Conservation (phyloP, 2,888 invertebrate species). For the Heteropelma amictum region DNA sequence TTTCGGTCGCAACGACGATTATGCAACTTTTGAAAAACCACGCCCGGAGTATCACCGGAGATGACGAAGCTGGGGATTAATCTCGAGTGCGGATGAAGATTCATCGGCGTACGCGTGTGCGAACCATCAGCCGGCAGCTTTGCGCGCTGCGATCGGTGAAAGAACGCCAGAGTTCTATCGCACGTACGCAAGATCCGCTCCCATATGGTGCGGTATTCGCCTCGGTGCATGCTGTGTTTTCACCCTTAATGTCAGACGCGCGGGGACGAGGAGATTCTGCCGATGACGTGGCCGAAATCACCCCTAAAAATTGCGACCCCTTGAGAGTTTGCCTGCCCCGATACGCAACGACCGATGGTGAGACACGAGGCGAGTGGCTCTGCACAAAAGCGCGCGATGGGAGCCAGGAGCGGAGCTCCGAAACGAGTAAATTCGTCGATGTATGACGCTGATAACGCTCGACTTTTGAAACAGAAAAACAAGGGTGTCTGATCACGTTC, state of each 20-base stretch:
- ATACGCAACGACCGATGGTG: slow-evolving; percentile 19
- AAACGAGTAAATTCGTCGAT: no score
- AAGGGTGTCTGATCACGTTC: no score
- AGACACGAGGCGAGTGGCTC: background rate
- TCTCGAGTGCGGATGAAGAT: no score
- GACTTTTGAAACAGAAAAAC: no score
- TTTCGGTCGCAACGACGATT: no score
- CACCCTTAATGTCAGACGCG: slow-evolving; percentile 28
- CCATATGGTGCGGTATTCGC: slow-evolving; percentile 26
- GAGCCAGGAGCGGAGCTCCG: no score
- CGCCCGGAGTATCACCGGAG: no score
- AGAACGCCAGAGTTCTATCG: background rate
- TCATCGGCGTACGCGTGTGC: background rate
- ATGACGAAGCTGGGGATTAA: no score
- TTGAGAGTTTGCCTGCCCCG: slow-evolving; percentile 54
- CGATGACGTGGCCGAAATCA: slow-evolving; percentile 65
- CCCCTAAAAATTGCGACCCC: slow-evolving; percentile 63
- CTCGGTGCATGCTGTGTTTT: background rate
- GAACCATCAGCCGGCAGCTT: no score
- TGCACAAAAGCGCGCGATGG: no score
- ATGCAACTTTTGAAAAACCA: no score
- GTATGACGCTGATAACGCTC: no score
- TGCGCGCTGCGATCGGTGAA: background rate
- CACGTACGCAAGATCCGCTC: background rate
- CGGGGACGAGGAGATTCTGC: slow-evolving; percentile 42